Conservation (phyloP, 1,140 invertebrate species). For the Drosophila ironensis region DNA sequence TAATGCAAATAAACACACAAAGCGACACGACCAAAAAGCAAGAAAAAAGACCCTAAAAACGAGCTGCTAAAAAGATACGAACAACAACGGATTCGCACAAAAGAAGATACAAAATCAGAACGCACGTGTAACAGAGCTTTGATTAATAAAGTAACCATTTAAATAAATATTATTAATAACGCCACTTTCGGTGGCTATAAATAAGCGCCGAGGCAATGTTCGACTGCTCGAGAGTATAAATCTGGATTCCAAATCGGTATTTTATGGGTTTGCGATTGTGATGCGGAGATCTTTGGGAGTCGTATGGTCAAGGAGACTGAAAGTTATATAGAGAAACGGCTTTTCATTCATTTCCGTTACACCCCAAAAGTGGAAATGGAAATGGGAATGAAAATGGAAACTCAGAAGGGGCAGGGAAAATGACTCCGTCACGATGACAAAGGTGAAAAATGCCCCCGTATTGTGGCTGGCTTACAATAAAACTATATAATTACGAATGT, state of each 20-base stretch:
- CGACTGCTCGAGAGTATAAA: constrained; percentile 10
- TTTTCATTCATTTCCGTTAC: constrained; percentile 41
- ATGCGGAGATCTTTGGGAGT: neutral
- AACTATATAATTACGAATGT: constrained; percentile 42
- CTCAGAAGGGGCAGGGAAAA: constrained; percentile 6
- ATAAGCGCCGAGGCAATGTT: constrained; percentile 46
- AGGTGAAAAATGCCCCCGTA: constrained; percentile 30
- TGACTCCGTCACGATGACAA: constrained; percentile 30
- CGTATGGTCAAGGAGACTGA: constrained; percentile 4
- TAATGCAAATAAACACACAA: constrained; percentile 75
- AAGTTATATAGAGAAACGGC: constrained; percentile 12
- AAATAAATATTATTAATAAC: constrained; percentile 70
- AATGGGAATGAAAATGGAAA: constrained; percentile 8
- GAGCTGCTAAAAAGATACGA: constrained; percentile 21
- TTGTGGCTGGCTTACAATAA: constrained; percentile 29
- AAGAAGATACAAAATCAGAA: constrained; percentile 59
- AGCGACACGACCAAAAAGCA: constrained; percentile 39
- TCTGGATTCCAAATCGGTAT: constrained; percentile 17
- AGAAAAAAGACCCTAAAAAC: too few species aligned
- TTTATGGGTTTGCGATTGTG: neutral
- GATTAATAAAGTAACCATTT: constrained; percentile 68
- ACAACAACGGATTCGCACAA: constrained; percentile 33
- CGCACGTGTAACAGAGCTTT: constrained; percentile 68
- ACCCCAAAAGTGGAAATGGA: neutral
- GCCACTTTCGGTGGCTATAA: constrained; percentile 54